These are phyloP conservation scores for Arge pagana DNA, from an alignment of 2,888 invertebrate genomes.

Conservation along the genomic window DNA sequence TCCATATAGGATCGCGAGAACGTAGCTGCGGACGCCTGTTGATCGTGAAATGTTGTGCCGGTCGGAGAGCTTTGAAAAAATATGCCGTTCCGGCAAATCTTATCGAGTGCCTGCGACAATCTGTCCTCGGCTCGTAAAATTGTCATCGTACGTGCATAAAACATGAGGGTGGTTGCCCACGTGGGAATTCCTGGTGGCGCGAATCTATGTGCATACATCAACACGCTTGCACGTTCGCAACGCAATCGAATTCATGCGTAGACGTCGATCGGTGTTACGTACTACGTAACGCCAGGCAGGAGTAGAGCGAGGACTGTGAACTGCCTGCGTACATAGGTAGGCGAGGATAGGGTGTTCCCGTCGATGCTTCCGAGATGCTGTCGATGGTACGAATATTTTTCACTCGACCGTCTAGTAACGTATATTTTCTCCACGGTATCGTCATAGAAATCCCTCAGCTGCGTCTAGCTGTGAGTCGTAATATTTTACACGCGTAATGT, in stretches of 20 bases:
- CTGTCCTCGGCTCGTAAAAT: constrained; percentile 49
- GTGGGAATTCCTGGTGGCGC: constrained; percentile 41
- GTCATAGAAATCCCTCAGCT: constrained; percentile 35
- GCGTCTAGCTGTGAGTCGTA: constrained; percentile 47
- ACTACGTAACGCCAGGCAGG: too few species aligned
- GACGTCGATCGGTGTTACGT: too few species aligned
- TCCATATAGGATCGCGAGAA: too few species aligned
- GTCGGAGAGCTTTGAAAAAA: constrained; percentile 16
- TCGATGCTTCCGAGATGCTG: constrained; percentile 39
- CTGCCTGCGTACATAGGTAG: background rate
- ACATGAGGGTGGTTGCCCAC: constrained; percentile 45
- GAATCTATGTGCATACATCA: constrained; percentile 38
- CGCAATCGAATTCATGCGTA: too few species aligned
- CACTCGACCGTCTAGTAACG: constrained; percentile 41
- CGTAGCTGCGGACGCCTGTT: background rate
- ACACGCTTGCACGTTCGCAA: constrained; percentile 21
- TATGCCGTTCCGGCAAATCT: constrained; percentile 14
- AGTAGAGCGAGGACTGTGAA: constrained; percentile 4
- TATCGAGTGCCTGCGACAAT: constrained; percentile 35
- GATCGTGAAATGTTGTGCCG: constrained; percentile 12
- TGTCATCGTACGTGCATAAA: constrained; percentile 52
- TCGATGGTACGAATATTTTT: constrained; percentile 46
- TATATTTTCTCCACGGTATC: constrained; percentile 49
- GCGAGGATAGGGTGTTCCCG: constrained; percentile 17
- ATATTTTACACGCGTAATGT: constrained; percentile 53